phyloP scores from a whole-genome alignment of 2,797 vertebrate species.

The Manis crassicaudata region DNA sequence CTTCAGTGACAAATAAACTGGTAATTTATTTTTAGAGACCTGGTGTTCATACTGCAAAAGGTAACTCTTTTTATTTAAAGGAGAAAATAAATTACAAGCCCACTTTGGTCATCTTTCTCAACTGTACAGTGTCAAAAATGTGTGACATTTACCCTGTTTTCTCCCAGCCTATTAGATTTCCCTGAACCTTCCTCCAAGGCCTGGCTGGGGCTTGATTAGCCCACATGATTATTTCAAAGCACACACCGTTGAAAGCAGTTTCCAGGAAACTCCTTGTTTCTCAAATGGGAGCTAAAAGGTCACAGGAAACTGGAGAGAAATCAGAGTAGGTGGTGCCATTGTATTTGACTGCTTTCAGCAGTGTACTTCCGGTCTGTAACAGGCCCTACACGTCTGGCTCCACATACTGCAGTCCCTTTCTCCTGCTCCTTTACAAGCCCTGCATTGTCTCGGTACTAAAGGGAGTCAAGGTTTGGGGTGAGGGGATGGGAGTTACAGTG shows the following conservation, averaged over 20 bases:
- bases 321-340: neutral
- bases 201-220: slow-evolving; percentile 19
- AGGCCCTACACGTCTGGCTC: too few relatives aligned
- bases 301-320: neutral
- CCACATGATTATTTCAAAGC: neutral
- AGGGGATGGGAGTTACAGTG: neutral
- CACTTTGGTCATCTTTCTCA: slow-evolving; percentile 39
- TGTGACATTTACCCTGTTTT: slow-evolving; percentile 62
- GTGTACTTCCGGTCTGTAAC: neutral
- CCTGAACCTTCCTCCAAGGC: neutral
- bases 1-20: slow-evolving; percentile 53
- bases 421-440: neutral
- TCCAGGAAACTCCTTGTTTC: neutral
- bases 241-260: neutral
- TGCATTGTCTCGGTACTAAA: neutral
- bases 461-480: neutral
- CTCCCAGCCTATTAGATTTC: neutral
- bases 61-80: slow-evolving; percentile 39
- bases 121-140: slow-evolving; percentile 17
- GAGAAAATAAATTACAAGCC: slow-evolving; percentile 66
- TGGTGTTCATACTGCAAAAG: slow-evolving; percentile 38
- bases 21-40: slow-evolving; percentile 51
- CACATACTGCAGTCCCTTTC: neutral
- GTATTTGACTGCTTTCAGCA: neutral
- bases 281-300: neutral